Evolutionary conservation across 2,888 invertebrate genomes (phyloP), one percentile per base, ranked within the genome.

Genomic region (Hydriomena furcata): DNA sequence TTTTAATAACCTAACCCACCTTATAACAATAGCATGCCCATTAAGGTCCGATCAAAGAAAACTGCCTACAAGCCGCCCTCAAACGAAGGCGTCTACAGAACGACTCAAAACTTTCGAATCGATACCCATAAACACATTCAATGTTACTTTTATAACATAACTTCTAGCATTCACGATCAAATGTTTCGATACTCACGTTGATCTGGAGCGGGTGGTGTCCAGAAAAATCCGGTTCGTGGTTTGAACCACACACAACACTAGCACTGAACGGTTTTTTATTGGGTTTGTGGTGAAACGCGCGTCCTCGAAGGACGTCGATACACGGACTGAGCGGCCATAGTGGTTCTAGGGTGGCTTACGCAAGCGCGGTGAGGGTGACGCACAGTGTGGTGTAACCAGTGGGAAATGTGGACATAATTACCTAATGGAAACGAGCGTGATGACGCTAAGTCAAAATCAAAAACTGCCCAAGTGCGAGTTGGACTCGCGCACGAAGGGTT

Each of bases 301-400:
- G 74, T 62, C 63, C 60, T 43, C 78, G 35, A 11, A 25, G 55
- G 52, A 76, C 82, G 87, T 88, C 88, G 64, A 88, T 88, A 87
- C 84, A 76, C 78, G 72, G 47, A 89, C 88, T 89, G 87, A 71
- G 27, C 52, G 63, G 88, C 89, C 89, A 89, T 89, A 86, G 80
- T 81, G 79, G 80, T 73, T 65, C 78, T 74, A 79, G 85, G 85
- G 76, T 72, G 61, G 62, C 61, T 44, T 61, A 64, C 85, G 88
- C 88, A 81, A 77, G 89, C 89, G 89, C 65, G 8, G 43, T 68
- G 45, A 12, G 31, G n/a, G n/a, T 23, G 3, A n/a, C n/a, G 1
- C 53, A 31, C 23, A 60, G 58, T 38, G 20, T 37, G 8, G 30
- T n/a, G 2, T 32, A 69, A 38, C 21, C 8, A 55, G 56, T 28